Evolutionary conservation across 1,140 invertebrate genomes (phyloP).

Genomic region (Megalonaias nervosa): DNA sequence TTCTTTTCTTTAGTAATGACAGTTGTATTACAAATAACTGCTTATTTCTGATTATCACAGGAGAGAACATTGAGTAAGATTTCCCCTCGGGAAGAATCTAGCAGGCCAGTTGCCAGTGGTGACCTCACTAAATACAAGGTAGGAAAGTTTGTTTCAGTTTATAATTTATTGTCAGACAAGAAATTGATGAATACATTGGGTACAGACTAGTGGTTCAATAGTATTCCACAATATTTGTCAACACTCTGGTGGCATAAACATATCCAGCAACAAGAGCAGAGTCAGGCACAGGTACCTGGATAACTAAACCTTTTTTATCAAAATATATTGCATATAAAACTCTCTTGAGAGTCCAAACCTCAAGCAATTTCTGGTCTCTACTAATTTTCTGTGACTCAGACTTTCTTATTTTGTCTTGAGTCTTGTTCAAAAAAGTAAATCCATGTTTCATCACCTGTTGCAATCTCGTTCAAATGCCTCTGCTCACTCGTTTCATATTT

Average conservation of each 20-base stretch:
- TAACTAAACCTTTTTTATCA: too few species aligned
- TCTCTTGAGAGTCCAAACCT: too few species aligned
- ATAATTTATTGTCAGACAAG: background rate
- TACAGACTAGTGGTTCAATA: too few species aligned
- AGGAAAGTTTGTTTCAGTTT: background rate
- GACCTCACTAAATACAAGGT: slow-evolving; percentile 59
- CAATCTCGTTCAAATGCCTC: too few species aligned
- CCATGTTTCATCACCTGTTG: too few species aligned
- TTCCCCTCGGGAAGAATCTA: slow-evolving; percentile 32
- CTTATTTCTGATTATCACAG: slow-evolving; percentile 23
- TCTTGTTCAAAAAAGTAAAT: too few species aligned
- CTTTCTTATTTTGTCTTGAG: too few species aligned
- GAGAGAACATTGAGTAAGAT: slow-evolving; percentile 34
- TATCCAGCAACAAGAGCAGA: background rate
- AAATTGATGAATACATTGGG: background rate
- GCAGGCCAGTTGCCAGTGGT: slow-evolving; percentile 34
- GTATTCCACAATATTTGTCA: too few species aligned
- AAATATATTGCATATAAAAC: too few species aligned
- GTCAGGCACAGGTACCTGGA: background rate
- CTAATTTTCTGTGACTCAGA: too few species aligned
- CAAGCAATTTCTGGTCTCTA: too few species aligned
- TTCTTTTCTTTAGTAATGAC: background rate
- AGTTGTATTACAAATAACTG: background rate
- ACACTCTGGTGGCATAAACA: background rate
- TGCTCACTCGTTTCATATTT: too few species aligned